These are phyloP conservation scores for Chrysemys picta DNA, from an alignment of 2,113 vertebrate genomes.

Conservation along the genomic window DNA sequence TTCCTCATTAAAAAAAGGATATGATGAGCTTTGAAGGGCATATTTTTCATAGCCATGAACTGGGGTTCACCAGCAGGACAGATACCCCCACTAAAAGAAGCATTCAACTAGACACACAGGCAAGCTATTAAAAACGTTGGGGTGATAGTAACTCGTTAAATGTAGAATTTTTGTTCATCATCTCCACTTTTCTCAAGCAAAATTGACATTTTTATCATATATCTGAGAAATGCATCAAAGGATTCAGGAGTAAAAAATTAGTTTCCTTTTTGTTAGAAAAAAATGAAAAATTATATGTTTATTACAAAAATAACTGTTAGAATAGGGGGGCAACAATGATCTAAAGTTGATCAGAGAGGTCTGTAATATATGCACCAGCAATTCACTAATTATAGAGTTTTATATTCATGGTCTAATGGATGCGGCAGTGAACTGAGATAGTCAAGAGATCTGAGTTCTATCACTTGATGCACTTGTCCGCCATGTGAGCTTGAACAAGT, in stretches of 20 bases:
- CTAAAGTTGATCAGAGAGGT: background rate
- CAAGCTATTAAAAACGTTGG: background rate
- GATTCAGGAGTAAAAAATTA: background rate
- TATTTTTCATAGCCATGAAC: background rate
- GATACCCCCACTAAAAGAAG: background rate
- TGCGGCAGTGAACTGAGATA: background rate
- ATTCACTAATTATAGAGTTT: background rate
- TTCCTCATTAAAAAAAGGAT: constrained; percentile 9
- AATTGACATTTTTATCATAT: background rate
- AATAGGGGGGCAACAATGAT: background rate
- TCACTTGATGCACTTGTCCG: background rate
- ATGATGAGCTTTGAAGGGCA: constrained; percentile 35
- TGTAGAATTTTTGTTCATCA: background rate
- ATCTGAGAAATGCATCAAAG: background rate
- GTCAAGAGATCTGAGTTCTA: background rate
- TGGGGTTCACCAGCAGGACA: background rate
- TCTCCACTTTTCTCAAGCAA: background rate
- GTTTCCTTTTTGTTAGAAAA: background rate
- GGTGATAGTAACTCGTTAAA: background rate
- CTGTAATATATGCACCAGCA: background rate
- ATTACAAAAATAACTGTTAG: background rate
- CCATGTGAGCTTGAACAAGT: background rate
- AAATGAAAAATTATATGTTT: background rate
- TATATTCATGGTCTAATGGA: background rate
- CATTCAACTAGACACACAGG: background rate